Evolutionary conservation across 2,888 invertebrate species (phyloP).

Genomic region (Cepaea hortensis): DNA sequence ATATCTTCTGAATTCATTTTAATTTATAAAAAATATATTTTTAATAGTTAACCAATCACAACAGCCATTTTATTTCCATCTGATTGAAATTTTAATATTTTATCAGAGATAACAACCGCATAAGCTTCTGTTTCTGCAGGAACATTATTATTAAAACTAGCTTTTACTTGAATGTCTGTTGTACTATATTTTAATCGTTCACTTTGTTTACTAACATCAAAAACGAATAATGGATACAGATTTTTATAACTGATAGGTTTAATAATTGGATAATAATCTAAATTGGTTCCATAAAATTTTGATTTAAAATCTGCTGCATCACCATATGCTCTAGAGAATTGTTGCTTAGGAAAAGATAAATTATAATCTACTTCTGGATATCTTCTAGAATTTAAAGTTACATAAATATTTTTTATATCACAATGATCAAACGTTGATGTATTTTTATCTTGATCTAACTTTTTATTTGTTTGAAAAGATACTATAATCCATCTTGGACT

Average conservation of each 20-base stretch:
- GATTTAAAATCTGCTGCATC: slow-evolving; percentile 1
- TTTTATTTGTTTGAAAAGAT: slow-evolving; percentile 25
- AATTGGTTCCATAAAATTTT: not conserved
- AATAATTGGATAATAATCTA: not conserved
- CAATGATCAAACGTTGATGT: slow-evolving; percentile 11
- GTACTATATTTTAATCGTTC: slow-evolving; percentile 2
- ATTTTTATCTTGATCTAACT: not conserved
- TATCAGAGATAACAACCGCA: not conserved
- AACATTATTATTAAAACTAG: slow-evolving; percentile 2
- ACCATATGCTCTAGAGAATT: not conserved
- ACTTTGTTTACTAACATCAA: slow-evolving; percentile 32
- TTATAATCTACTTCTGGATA: not conserved
- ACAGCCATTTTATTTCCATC: slow-evolving; percentile 20
- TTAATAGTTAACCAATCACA: not conserved
- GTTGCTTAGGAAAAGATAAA: not conserved
- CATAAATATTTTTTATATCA: slow-evolving; percentile 8
- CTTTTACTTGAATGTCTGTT: not conserved
- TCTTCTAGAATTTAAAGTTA: slow-evolving; percentile 11
- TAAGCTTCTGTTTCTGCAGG: not conserved
- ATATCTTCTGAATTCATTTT: too few relatives aligned
- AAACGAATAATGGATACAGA: slow-evolving; percentile 10
- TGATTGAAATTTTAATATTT: not conserved
- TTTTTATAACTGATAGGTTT: not conserved
- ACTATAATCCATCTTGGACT: slow-evolving; percentile 23
- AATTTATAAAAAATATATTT: too few relatives aligned